Percentiles rank a stretch among this genome's conserved stretches.
Conservation (phyloP, 2,888 invertebrate genomes). For the Steromphala cineraria region DNA sequence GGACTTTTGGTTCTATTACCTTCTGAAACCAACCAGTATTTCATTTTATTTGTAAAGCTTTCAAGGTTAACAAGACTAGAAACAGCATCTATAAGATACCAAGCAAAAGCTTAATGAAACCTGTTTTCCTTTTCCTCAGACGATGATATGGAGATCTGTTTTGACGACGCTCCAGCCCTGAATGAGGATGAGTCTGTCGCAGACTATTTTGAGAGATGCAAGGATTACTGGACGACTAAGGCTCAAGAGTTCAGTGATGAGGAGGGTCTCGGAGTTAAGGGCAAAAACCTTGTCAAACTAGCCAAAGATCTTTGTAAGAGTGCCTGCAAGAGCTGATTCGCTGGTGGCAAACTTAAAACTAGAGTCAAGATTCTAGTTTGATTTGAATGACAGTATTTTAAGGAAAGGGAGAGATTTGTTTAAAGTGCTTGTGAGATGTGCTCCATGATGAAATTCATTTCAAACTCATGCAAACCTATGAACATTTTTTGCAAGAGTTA, state of each 20-base stretch:
- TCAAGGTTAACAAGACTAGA: too few relatives aligned
- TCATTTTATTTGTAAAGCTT: too few relatives aligned
- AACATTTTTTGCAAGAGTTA: too few relatives aligned
- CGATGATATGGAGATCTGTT: slow-evolving; percentile 62
- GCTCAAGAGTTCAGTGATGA: slow-evolving; percentile 66
- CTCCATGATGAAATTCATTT: too few relatives aligned
- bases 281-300: slow-evolving; percentile 63
- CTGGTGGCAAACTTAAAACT: neutral
- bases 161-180: slow-evolving; percentile 66
- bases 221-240: slow-evolving; percentile 68
- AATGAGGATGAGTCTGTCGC: slow-evolving; percentile 55
- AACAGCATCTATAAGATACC: too few relatives aligned
- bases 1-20: too few relatives aligned
- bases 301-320: slow-evolving; percentile 68
- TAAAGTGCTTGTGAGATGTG: too few relatives aligned
- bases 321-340: slow-evolving; percentile 20
- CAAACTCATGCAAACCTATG: too few relatives aligned
- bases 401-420: too few relatives aligned
- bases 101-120: too few relatives aligned
- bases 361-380: too few relatives aligned
- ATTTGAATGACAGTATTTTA: too few relatives aligned
- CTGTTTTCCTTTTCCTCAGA: slow-evolving; percentile 24
- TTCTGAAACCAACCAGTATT: neutral
- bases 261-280: slow-evolving; percentile 62
- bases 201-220: slow-evolving; percentile 67